Evolutionary conservation across 2,797 vertebrate genomes (phyloP).

Genomic region (Thamnophis elegans): DNA sequence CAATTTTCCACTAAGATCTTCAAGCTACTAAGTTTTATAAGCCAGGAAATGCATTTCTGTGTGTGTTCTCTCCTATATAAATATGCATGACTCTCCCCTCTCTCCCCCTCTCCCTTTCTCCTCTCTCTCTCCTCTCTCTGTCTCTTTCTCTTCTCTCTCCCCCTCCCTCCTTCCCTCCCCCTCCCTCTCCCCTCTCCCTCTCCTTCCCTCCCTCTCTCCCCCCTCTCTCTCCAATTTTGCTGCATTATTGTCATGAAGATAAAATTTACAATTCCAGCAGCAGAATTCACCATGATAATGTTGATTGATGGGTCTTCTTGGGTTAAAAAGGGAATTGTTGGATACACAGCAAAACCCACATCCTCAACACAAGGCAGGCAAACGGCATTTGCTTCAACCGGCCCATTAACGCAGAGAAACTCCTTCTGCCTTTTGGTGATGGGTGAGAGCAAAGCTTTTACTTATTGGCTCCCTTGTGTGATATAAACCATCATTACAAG

Average conservation of each 20-base stretch:
- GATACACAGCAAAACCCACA: background rate
- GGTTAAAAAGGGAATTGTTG: background rate
- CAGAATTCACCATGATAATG: slow-evolving; percentile 8
- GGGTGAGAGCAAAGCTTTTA: slow-evolving; percentile 65
- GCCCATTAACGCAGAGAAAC: slow-evolving; percentile 25
- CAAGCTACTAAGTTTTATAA: background rate
- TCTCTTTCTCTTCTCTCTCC: background rate
- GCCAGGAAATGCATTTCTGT: too few species aligned
- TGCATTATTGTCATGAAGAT: background rate
- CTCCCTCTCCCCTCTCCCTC: accelerated
- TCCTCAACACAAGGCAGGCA: slow-evolving; percentile 7
- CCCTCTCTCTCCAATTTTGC: background rate
- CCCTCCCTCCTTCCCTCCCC: background rate
- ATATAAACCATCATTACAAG: slow-evolving; percentile 69
- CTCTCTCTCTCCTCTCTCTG: background rate
- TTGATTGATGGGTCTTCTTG: slow-evolving; percentile 16
- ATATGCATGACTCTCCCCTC: background rate
- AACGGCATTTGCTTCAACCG: background rate
- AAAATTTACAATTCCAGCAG: background rate
- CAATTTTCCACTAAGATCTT: background rate
- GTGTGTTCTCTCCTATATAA: background rate
- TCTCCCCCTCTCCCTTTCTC: too few species aligned
- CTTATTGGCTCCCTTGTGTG: slow-evolving; percentile 65
- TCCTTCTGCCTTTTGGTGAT: slow-evolving; percentile 44
- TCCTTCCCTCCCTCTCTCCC: background rate